Conservation (phyloP, 2,113 vertebrate species). For the Aptenodytes forsteri region DNA sequence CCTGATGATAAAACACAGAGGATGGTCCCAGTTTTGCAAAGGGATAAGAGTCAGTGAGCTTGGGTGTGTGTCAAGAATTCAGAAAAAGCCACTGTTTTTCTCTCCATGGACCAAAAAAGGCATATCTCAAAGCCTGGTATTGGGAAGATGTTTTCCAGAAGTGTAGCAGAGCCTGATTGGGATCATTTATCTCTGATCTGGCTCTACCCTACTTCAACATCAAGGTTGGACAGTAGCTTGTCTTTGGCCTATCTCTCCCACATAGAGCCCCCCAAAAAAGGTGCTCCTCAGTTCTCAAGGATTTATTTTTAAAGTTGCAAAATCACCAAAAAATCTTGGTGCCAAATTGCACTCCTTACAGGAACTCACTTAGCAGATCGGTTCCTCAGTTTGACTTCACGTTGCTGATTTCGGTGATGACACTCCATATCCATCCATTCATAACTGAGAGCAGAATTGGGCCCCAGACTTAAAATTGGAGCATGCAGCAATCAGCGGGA, state of each 20-base stretch:
- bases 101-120: background rate
- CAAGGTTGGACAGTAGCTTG: background rate
- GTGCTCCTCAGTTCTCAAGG: background rate
- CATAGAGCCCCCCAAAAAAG: accelerated
- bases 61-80: background rate
- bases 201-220: background rate
- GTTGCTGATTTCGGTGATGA: background rate
- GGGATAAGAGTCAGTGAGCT: background rate
- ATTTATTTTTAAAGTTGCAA: background rate
- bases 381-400: background rate
- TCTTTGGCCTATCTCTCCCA: background rate
- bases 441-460: background rate
- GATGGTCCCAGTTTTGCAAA: background rate
- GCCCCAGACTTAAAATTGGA: background rate
- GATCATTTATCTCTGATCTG: background rate
- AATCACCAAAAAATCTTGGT: background rate
- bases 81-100: background rate
- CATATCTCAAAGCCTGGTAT: background rate
- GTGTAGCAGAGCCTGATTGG: background rate
- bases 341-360: background rate
- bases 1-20: background rate
- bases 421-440: background rate
- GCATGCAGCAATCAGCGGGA: background rate
- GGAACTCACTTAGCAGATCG: background rate
- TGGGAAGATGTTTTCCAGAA: background rate